These are phyloP conservation scores for Anoplopoma fimbria DNA, from an alignment of 2,113 vertebrate genomes.

Conservation along the genomic window DNA sequence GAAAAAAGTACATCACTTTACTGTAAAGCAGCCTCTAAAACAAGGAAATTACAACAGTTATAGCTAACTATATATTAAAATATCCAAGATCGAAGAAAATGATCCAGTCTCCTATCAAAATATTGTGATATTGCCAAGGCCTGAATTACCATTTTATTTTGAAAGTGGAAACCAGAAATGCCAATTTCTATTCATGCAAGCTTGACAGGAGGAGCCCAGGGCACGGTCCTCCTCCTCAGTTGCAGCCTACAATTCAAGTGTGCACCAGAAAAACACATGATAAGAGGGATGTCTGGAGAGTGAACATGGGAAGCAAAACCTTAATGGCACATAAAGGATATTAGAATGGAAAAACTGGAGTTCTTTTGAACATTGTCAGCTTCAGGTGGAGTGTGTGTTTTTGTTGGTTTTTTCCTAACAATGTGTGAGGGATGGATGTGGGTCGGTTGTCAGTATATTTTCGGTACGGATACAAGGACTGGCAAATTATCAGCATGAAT, in stretches of 20 bases:
- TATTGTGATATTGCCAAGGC: neutral
- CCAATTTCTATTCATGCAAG: neutral
- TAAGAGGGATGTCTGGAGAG: constrained; percentile 52
- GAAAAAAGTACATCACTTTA: too few relatives aligned
- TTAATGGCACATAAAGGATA: constrained; percentile 46
- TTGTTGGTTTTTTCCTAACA: constrained; percentile 51
- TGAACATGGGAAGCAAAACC: constrained; percentile 54
- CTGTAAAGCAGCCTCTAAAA: too few relatives aligned
- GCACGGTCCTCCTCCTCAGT: constrained; percentile 58
- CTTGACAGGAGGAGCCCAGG: constrained; percentile 53
- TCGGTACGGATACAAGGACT: constrained; percentile 73
- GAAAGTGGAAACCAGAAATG: constrained; percentile 37
- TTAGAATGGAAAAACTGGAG: constrained; percentile 63
- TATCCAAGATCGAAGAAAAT: neutral
- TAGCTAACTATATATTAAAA: neutral
- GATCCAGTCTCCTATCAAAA: neutral
- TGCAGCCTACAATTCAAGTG: constrained; percentile 68
- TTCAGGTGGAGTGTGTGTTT: constrained; percentile 55
- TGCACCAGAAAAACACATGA: constrained; percentile 57
- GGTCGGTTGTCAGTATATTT: constrained; percentile 70
- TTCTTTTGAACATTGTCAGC: constrained; percentile 59
- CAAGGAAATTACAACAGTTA: neutral
- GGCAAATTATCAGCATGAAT: constrained; percentile 79
- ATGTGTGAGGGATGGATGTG: constrained; percentile 74
- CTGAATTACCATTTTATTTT: constrained; percentile 62